Base-by-base conservation (phyloP, 2,797 vertebrate species). In the Pteronotus mesoamericanus region DNA sequence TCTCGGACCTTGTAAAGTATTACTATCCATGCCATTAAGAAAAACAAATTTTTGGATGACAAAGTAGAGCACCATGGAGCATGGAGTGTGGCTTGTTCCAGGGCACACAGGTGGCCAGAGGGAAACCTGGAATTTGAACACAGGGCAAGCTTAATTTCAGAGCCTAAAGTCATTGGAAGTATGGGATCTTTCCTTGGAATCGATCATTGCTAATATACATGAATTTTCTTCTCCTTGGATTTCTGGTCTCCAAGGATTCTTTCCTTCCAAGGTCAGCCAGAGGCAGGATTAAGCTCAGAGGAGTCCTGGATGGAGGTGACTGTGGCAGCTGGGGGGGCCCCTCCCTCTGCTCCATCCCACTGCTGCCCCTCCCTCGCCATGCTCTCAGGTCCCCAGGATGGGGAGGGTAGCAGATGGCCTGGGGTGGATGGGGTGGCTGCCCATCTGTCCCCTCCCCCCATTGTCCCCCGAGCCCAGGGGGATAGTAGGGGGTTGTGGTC, bases 371-470 rank as follows among this genome's bases (percentile, higher is more conserved):
- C 72, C 68, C 51, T 79, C 91, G 78, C 68, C 93, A 11, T 32
- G 39, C 21, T 94, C 87, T 59, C 61, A 89, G 93, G 95, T 96
- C 95, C 69, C 77, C 37, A 53, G 90, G 79, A 94, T 85, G 57
- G 69, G 86, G 71, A 78, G 34, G 77, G 91, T 91, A 95, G 96
- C 97, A 97, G 97, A 97, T 97, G 97, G 97, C 96, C 96, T 97
- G 94, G 94, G 93, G 97, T 96, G 94, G 97, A 82, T 55, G 80
- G 90, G 96, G 96, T 94, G 96, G 87, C 84, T 5, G 91, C 94
- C 96, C 97, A 96, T 97, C 97, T 97, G 97, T 97, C 97, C 96
- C 97, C 95, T 96, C 96, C 97, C 97, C 89, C 57, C 77, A 95
- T 96, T 97, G 96, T 98, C 96, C 91, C 94, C 64, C 26, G 96